A percentile compares a stretch with the other conserved stretches of the same genome.
Conservation (phyloP, 1,140 invertebrate genomes). For the Meloidogyne chitwoodi region DNA sequence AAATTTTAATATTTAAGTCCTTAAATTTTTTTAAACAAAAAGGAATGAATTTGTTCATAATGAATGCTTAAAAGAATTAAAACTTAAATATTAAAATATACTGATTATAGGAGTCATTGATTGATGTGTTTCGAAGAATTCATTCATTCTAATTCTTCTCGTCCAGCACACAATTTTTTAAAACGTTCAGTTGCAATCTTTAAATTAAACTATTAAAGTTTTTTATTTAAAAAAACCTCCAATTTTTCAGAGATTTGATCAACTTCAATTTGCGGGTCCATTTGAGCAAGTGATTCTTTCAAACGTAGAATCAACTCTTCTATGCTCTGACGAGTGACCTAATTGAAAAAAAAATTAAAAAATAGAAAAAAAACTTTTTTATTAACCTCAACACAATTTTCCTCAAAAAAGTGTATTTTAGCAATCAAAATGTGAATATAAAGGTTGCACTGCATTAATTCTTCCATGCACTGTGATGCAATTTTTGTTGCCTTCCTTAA, state of each 20-base stretch:
- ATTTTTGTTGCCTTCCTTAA: constrained; percentile 90
- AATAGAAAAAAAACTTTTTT: not conserved
- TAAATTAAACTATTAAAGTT: not conserved
- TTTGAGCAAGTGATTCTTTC: constrained; percentile 80
- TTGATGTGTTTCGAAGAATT: too few species aligned
- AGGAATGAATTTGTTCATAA: too few species aligned
- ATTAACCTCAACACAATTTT: constrained; percentile 76
- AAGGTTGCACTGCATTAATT: constrained; percentile 88
- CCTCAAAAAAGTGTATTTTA: constrained; percentile 88
- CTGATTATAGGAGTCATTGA: too few species aligned
- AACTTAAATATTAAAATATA: too few species aligned
- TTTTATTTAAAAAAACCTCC: constrained; percentile 17
- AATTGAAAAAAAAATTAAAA: constrained; percentile 47
- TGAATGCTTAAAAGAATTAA: too few species aligned
- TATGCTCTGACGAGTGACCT: constrained; percentile 71
- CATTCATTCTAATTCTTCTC: not conserved
- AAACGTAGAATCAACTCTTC: constrained; percentile 87
- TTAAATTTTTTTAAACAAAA: too few species aligned
- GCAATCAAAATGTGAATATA: constrained; percentile 89
- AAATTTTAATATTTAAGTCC: too few species aligned
- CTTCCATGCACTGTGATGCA: constrained; percentile 87
- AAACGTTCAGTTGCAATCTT: not conserved
- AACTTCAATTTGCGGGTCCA: constrained; percentile 87
- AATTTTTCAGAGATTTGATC: constrained; percentile 66
- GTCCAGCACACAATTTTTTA: not conserved